Base-by-base conservation (phyloP, 2,113 vertebrate genomes). In the Fukomys damarensis region DNA sequence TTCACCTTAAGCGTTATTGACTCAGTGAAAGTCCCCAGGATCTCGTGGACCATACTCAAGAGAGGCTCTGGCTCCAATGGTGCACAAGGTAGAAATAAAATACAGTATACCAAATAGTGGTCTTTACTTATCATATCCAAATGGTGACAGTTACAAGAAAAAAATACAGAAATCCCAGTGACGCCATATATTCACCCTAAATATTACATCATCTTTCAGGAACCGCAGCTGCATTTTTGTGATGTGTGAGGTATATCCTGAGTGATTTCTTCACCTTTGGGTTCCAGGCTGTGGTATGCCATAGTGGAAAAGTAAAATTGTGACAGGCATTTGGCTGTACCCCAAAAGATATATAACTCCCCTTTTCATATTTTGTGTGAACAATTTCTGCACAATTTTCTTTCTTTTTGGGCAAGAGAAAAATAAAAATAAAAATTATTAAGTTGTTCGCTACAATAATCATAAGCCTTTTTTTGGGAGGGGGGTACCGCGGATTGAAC, bases 71-170 rank as follows among this genome's bases (percentile, higher is more conserved):
- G 96, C 90, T 97, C 77, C 91, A 88, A 49, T 97, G 94, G 91
- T 86, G 38, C 93, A 97, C 93, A 56, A 84, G 89, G 85, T 86
- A 87, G 95, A 96, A 97, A 97, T 97, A 97, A 97, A 97, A 95
- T 96, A 77, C n/a, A 96, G 85, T 87, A 82, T 92, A 94, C 94
- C 94, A 97, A 96, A 87, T 95, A 72, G 38, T 93, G 86, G 79
- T 95, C 82, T 49, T 76, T 24, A 61, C 83, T 97, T 97, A 90
- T 96, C 66, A 95, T 91, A 84, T 81, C 79, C n/a, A 79, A 77
- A 96, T 96, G 63, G 65, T 86, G 95, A 95, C 30, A 89, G 68
- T 89, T 96, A 87, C 85, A 97, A 96, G 77, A 65, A 81, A 96
- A 96, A 94, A 97, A 88, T 86, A 76, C 1, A 49, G 86, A 94